These are phyloP conservation scores for Idaea dimidiata DNA, from an alignment of 2,888 invertebrate species.

Conservation along the genomic window DNA sequence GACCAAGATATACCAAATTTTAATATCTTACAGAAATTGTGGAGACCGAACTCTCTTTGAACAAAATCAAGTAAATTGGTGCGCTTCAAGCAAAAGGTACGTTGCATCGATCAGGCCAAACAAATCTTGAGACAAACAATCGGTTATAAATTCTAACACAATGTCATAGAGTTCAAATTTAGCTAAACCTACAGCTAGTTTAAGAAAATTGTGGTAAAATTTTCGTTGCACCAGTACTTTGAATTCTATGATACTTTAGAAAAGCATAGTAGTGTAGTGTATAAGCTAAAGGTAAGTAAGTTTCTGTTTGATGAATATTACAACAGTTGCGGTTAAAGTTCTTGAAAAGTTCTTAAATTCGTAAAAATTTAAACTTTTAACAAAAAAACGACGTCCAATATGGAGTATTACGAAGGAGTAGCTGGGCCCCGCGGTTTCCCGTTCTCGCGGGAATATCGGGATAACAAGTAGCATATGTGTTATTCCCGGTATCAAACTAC, in stretches of 20 bases:
- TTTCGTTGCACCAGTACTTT: slow-evolving; percentile 53
- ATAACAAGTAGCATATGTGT: no score
- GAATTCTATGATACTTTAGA: slow-evolving; percentile 59
- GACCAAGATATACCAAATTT: slow-evolving; percentile 13
- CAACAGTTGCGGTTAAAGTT: slow-evolving; percentile 31
- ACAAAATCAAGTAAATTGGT: slow-evolving; percentile 69
- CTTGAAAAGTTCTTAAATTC: slow-evolving; percentile 6
- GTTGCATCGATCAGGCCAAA: slow-evolving; percentile 52
- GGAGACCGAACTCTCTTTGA: slow-evolving; percentile 40
- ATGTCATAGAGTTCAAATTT: slow-evolving; percentile 7
- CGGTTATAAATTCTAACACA: neutral
- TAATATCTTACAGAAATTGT: slow-evolving; percentile 16
- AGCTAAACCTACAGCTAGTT: slow-evolving; percentile 10
- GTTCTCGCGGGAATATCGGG: no score
- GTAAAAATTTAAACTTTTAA: no score
- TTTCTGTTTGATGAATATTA: slow-evolving; percentile 52
- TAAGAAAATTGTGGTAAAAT: slow-evolving; percentile 45
- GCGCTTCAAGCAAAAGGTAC: slow-evolving; percentile 54
- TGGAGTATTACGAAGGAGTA: no score
- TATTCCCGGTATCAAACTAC: no score
- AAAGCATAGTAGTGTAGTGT: slow-evolving; percentile 50
- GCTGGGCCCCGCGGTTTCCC: no score
- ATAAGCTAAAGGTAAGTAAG: slow-evolving; percentile 46
- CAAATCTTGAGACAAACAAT: slow-evolving; percentile 22
- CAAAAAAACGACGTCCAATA: no score